Percentiles rank a stretch among this genome's conserved stretches.
phyloP scores from a whole-genome alignment of 2,888 invertebrate genomes.

The Salticus scenicus region DNA sequence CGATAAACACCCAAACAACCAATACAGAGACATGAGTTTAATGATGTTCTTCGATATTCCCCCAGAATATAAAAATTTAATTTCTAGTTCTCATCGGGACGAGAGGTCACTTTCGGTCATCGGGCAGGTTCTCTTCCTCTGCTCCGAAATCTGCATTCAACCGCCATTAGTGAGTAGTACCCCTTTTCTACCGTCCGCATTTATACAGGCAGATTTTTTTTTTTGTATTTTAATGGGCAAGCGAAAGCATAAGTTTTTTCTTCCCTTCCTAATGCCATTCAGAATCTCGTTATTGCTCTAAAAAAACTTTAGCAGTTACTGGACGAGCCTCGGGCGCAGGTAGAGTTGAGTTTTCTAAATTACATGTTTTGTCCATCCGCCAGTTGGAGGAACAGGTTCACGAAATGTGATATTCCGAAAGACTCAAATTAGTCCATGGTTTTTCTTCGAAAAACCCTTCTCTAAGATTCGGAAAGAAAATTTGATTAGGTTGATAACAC shows the following conservation, averaged over 20 bases:
- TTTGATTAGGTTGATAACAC: slow-evolving; percentile 12
- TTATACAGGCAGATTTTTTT: neutral
- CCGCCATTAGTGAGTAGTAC: neutral
- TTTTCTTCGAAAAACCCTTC: neutral
- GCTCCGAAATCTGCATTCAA: neutral
- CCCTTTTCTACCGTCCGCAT: neutral
- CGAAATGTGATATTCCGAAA: neutral
- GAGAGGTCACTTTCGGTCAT: neutral
- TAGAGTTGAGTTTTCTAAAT: neutral
- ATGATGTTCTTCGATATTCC: no score
- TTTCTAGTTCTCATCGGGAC: neutral
- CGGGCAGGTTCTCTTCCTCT: neutral
- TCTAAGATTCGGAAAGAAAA: neutral
- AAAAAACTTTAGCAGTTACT: slow-evolving; percentile 9
- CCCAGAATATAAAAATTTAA: neutral
- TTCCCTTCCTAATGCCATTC: slow-evolving; percentile 12
- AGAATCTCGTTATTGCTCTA: slow-evolving; percentile 3
- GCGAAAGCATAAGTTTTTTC: neutral
- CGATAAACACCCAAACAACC: no score
- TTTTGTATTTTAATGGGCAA: slow-evolving; percentile 4
- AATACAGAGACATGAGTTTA: no score
- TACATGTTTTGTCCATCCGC: neutral
- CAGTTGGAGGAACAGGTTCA: neutral
- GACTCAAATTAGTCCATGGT: neutral
- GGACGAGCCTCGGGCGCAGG: neutral